Percentiles rank a stretch among this genome's conserved stretches.
These are phyloP conservation scores for Mustela nigripes DNA, from an alignment of 2,113 vertebrate species.

Conservation along the genomic window DNA sequence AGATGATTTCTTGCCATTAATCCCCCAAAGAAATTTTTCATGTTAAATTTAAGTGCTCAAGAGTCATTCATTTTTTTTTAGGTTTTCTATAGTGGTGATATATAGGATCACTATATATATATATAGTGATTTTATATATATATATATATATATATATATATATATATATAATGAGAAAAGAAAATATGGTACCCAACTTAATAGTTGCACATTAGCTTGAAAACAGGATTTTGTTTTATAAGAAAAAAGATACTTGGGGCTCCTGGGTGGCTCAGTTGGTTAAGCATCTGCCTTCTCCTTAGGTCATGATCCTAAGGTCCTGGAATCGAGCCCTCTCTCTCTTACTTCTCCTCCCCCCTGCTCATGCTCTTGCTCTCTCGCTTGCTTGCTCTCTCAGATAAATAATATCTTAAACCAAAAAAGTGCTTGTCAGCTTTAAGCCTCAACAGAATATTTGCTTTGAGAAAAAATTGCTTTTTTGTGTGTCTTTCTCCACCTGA, in stretches of 20 bases:
- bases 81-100: background rate
- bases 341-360: too few relatives aligned
- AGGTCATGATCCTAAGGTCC: too few relatives aligned
- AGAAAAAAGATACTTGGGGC: background rate
- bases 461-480: background rate
- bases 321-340: too few relatives aligned
- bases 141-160: too few relatives aligned
- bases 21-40: background rate
- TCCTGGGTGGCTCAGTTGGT: too few relatives aligned
- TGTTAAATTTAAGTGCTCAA: background rate
- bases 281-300: too few relatives aligned
- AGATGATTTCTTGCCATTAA: background rate
- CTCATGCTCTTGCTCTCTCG: too few relatives aligned
- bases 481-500: background rate
- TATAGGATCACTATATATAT: background rate
- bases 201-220: background rate
- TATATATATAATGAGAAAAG: background rate
- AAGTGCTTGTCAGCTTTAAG: background rate
- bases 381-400: too few relatives aligned
- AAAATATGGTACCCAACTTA: background rate
- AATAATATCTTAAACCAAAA: background rate
- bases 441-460: background rate
- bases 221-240: background rate
- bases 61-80: background rate
- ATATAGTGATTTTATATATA: too few relatives aligned